Evolutionary conservation across 2,797 vertebrate species (phyloP).

Genomic region (Bucorvus abyssinicus): DNA sequence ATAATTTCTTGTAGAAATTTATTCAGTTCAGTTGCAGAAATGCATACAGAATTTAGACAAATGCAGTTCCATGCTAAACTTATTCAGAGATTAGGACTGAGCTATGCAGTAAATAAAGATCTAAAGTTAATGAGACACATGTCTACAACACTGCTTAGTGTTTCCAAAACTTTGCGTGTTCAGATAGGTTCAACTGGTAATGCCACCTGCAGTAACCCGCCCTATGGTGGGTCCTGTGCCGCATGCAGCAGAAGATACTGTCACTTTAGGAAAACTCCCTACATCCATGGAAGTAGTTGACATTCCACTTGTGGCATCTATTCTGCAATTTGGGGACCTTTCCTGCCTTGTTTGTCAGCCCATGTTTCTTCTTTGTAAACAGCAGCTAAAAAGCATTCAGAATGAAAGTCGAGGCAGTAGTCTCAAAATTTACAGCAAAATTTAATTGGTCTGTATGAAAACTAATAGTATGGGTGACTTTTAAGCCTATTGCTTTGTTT

Average conservation of each 20-base stretch:
- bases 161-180: not conserved
- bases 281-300: not conserved
- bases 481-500: not conserved
- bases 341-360: not conserved
- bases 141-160: not conserved
- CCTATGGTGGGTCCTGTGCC: not conserved
- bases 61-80: not conserved
- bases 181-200: not conserved
- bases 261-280: not conserved
- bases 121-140: not conserved
- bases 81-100: not conserved
- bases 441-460: not conserved
- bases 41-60: not conserved
- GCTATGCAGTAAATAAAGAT: not conserved
- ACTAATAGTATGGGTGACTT: not conserved
- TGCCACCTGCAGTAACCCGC: not conserved
- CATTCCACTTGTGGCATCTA: not conserved
- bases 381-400: not conserved
- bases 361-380: not conserved
- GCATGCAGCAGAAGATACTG: not conserved
- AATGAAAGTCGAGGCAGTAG: not conserved
- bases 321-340: not conserved
- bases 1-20: not conserved
- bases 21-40: not conserved
- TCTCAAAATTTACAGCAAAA: not conserved